These are phyloP conservation scores for Asobara japonica DNA, from an alignment of 1,140 invertebrate species.

Conservation along the genomic window DNA sequence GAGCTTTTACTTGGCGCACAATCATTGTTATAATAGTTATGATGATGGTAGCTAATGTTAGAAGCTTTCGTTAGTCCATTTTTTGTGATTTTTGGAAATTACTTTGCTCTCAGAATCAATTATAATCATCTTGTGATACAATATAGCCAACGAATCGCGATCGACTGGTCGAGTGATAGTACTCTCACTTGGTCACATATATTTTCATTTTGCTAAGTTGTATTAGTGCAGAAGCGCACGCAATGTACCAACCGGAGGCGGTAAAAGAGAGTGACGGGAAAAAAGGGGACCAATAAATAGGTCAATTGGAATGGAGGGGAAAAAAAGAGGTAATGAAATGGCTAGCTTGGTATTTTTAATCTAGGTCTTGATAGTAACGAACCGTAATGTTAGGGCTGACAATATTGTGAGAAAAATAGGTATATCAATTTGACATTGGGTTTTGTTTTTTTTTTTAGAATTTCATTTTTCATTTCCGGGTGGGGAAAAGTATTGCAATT, in stretches of 20 bases:
- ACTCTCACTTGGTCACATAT: background rate
- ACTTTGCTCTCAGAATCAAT: background rate
- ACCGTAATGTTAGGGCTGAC: too few species aligned
- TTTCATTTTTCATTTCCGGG: too few species aligned
- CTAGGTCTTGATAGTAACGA: too few species aligned
- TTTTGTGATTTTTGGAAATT: background rate
- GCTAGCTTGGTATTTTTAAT: background rate
- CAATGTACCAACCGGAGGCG: background rate
- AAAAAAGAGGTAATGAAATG: background rate
- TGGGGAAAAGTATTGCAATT: too few species aligned
- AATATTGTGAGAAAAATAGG: too few species aligned
- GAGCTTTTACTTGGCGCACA: background rate
- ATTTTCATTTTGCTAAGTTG: background rate
- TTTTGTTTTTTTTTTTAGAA: too few species aligned
- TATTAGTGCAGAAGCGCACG: constrained; percentile 20
- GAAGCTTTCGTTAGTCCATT: background rate
- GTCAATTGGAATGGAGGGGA: background rate
- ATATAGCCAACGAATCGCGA: background rate
- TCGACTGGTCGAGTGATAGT: background rate
- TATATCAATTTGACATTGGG: too few species aligned
- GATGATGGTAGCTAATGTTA: background rate
- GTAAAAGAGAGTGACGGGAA: background rate
- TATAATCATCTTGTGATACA: background rate
- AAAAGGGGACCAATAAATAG: background rate
- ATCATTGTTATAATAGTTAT: background rate